These are phyloP conservation scores for Sphaeramia orbicularis DNA, from an alignment of 2,797 vertebrate genomes.

Conservation along the genomic window DNA sequence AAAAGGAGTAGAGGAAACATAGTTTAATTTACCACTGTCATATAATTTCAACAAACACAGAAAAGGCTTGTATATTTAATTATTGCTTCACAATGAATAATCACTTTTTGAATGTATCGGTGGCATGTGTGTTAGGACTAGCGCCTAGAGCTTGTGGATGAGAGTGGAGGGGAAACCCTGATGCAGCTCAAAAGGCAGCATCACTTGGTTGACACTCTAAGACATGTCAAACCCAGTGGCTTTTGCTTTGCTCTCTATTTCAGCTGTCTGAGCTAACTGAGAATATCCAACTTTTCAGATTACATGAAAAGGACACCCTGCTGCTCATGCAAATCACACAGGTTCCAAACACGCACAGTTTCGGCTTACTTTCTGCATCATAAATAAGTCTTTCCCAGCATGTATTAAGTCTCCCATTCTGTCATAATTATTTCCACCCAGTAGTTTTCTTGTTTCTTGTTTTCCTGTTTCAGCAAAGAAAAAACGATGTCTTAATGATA, in stretches of 20 bases:
- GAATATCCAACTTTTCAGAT: conserved; percentile 45
- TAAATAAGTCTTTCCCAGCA: conserved; percentile 12
- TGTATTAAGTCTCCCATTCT: conserved; percentile 12
- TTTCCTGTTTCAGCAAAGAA: not conserved
- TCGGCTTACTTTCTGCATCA: conserved; percentile 4
- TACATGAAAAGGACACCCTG: conserved; percentile 30
- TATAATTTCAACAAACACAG: no score
- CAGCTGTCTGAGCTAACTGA: conserved; percentile 39
- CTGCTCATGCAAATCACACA: conserved; percentile 43
- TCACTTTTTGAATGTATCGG: conserved; percentile 5
- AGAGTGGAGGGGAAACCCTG: conserved; percentile 22
- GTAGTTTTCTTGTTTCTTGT: not conserved
- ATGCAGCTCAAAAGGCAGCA: conserved; percentile 37
- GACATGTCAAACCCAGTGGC: conserved; percentile 54
- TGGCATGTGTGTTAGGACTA: conserved; percentile 27
- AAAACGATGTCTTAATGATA: no score
- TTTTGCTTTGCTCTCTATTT: conserved; percentile 38
- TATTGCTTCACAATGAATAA: no score
- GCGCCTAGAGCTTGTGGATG: conserved; percentile 19
- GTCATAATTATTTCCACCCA: conserved; percentile 25
- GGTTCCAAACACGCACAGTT: conserved; percentile 43
- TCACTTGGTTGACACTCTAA: conserved; percentile 49
- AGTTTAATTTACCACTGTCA: no score
- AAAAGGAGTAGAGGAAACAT: no score
- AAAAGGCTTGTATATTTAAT: conserved; percentile 7